Base-by-base conservation (phyloP, 2,797 vertebrate species). In the Neosilurus hyrtlii region DNA sequence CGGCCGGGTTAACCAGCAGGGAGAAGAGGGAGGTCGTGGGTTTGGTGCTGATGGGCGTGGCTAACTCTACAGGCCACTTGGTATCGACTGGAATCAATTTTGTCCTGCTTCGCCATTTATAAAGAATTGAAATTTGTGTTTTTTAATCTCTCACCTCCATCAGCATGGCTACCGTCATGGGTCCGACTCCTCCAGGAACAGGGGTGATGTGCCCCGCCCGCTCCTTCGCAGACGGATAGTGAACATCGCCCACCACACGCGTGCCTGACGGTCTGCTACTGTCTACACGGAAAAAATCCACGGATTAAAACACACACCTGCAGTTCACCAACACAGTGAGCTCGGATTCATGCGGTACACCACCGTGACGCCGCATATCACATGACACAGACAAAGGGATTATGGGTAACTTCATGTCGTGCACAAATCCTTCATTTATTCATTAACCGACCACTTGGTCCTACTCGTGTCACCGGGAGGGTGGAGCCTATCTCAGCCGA, bases 121-220 rank as follows among this genome's bases (percentile, higher is more conserved):
- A 49, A 8, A 68, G 10, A 30, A 16, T 37, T 67, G 10, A 43
- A 14, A 12, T 30, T 66, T 35, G 26, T 6, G 4, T 26, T 16
- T 16, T 18, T 5, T 24, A 10, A 4, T 68, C 26, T 16, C 9
- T 22, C 61, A 96, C 96, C 95, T 98, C 93, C 97, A 99, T 98
- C 9, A 98, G 90, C 97, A 99, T 99, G 24, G 96, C 97, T 75
- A 99, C 97, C 0, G 97, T 99, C 97, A 99, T 98, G 0, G 97
- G 97, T 51, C 97, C 97, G 16, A 99, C 97, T 0, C 97, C 97
- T 1, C 97, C 97, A 2, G 97, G 97, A 12, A 99, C 97, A 0
- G 97, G 97, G 0, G 97, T 99, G 89, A 99, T 96, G 88, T 93
- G 97, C 26, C 93, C 92, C 0, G 97, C 97, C 76, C 90, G 94